Evolutionary conservation across 2,113 vertebrate genomes (phyloP), one percentile per base, ranked within the genome.

Genomic region (Oryzias celebensis): DNA sequence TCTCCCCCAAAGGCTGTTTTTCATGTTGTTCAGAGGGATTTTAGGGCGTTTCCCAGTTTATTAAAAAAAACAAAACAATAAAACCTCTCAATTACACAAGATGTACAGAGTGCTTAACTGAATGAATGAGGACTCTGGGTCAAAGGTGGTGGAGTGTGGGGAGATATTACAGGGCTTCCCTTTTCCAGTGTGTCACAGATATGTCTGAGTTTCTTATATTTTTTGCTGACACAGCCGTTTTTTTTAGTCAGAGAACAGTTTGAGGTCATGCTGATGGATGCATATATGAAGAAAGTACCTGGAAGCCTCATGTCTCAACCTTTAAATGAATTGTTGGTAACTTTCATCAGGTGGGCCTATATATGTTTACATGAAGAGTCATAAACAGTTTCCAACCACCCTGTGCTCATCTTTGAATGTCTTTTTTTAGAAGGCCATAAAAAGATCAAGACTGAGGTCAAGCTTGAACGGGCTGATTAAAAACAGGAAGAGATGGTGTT

Each of bases 91-190:
- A 62, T 77, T 51, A 76, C 68, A 46, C 22, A 45, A 31, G 17
- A 45, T 50, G 44, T 67, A 52, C 58, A 68, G 58, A 71, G 62
- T 67, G 62, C 10, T 28, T 52, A 73, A 86, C 81, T 85, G 49
- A 81, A 85, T 84, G 65, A 77, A 79, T 77, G 44, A 49, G 50
- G 31, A 67, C 44, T 60, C 22, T 7, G 53, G 42, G 68, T 62
- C 42, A 16, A 6, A 62, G 47, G 41, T 64, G 42, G 24, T 65
- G 22, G 7, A 58, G 44, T 54, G 2, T 46, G 16, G 50, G 20
- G 51, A 41, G 26, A 16, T 48, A 7, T 67, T 36, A 5, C 26
- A 36, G 8, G 10, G 36, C 8, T 12, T 36, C 45, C 61, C 18
- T 62, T 55, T 56, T 13, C 59, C 28, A 42, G 17, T 50, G 20